phyloP scores from a whole-genome alignment of 2,888 invertebrate species.

The Diadegma fenestrale region DNA sequence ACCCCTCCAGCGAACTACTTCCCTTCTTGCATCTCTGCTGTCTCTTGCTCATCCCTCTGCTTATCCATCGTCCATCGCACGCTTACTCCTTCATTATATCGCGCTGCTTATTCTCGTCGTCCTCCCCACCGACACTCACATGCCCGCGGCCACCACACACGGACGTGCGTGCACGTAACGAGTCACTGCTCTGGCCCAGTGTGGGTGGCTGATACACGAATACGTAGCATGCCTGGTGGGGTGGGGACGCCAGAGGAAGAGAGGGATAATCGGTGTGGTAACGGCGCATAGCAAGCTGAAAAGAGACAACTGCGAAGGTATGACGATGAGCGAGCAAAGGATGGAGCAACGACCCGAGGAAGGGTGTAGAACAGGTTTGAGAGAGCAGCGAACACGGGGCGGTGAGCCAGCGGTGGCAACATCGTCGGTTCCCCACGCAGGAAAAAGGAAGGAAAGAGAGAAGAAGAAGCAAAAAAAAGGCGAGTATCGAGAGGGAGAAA shows the following conservation, averaged over 20 bases:
- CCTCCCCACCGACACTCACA: conserved; percentile 20
- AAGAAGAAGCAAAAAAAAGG: conserved; percentile 16
- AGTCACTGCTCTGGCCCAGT: neutral
- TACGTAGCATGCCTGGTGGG: conserved; percentile 29
- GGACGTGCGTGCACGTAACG: neutral
- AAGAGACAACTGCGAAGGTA: conserved; percentile 31
- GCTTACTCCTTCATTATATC: conserved; percentile 59
- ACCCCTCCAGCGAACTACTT: conserved; percentile 21
- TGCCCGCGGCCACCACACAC: neutral
- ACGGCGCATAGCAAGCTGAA: conserved; percentile 53
- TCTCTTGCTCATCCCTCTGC: conserved; percentile 65
- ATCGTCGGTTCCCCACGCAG: conserved; percentile 65
- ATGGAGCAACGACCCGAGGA: conserved; percentile 72
- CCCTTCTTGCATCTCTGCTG: conserved; percentile 39
- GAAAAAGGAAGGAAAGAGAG: conserved; percentile 50
- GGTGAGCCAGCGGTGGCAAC: conserved; percentile 76
- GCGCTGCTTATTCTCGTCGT: neutral
- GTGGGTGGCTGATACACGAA: conserved; percentile 2
- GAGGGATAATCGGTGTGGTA: conserved; percentile 45
- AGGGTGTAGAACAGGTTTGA: conserved; percentile 81
- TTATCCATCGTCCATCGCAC: conserved; percentile 51
- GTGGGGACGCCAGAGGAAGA: conserved; percentile 30
- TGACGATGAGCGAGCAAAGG: conserved; percentile 61
- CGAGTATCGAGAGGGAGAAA: conserved; percentile 72
- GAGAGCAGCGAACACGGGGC: conserved; percentile 76